Conservation (phyloP, 2,797 vertebrate species). For the Sebastes kiyomatsui region DNA sequence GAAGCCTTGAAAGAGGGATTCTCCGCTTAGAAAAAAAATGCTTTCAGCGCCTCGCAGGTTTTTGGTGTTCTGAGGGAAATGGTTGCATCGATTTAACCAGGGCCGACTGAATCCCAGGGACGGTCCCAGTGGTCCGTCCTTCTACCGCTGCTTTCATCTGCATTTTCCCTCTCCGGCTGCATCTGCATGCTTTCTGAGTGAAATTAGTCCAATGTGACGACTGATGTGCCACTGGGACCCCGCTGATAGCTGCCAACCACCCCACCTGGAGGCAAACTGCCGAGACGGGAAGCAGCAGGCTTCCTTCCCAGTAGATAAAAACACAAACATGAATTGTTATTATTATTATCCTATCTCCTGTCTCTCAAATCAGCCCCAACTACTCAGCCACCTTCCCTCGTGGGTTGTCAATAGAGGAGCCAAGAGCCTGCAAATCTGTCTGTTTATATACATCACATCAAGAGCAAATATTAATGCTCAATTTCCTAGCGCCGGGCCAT, state of each 20-base stretch:
- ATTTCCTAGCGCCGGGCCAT: slow-evolving; percentile 79
- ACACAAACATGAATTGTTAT: slow-evolving; percentile 71
- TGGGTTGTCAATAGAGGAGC: slow-evolving; percentile 66
- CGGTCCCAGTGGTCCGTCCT: slow-evolving; percentile 62
- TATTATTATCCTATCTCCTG: slow-evolving; percentile 63
- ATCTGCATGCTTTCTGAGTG: slow-evolving; percentile 63
- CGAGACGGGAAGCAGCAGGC: slow-evolving; percentile 62
- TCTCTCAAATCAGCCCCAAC: slow-evolving; percentile 50
- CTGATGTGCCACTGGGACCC: slow-evolving; percentile 62
- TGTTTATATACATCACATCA: slow-evolving; percentile 82
- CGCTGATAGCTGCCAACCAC: slow-evolving; percentile 63
- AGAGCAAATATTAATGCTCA: slow-evolving; percentile 82
- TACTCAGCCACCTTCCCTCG: slow-evolving; percentile 48
- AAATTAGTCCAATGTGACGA: slow-evolving; percentile 75
- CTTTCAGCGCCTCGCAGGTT: slow-evolving; percentile 59
- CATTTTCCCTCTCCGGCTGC: slow-evolving; percentile 58
- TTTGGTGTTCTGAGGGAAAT: slow-evolving; percentile 63
- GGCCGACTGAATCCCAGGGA: slow-evolving; percentile 46
- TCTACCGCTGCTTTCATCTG: slow-evolving; percentile 70
- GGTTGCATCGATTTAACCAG: slow-evolving; percentile 65
- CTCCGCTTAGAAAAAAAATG: slow-evolving; percentile 50
- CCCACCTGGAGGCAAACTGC: slow-evolving; percentile 55
- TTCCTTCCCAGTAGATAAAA: slow-evolving; percentile 71
- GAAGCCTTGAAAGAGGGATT: slow-evolving; percentile 61
- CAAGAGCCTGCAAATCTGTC: slow-evolving; percentile 70